Percentiles rank a stretch among this genome's conserved stretches.
These are phyloP conservation scores for Megalonaias nervosa DNA, from an alignment of 1,140 invertebrate species.

Conservation along the genomic window DNA sequence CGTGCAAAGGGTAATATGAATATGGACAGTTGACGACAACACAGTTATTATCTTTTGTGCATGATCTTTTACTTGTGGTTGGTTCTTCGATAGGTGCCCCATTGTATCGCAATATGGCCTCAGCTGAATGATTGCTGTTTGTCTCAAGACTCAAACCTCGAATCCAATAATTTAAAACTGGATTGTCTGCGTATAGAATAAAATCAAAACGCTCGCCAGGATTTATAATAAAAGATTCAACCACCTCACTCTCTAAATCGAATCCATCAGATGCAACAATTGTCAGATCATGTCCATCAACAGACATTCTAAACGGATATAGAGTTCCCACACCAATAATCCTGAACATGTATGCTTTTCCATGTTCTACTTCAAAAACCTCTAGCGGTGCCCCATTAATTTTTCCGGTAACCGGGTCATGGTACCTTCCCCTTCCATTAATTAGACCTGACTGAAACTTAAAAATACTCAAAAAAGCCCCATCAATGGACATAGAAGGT, in stretches of 20 bases:
- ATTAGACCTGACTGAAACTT: constrained; percentile 58
- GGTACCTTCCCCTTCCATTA: constrained; percentile 61
- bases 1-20: constrained; percentile 45
- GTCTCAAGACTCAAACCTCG: constrained; percentile 73
- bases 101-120: constrained; percentile 85
- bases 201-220: constrained; percentile 90
- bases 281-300: constrained; percentile 86
- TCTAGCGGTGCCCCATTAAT: constrained; percentile 56
- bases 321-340: constrained; percentile 53
- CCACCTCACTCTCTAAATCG: constrained; percentile 81
- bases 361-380: constrained; percentile 43
- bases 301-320: constrained; percentile 75
- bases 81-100: constrained; percentile 76
- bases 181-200: constrained; percentile 81
- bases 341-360: constrained; percentile 54
- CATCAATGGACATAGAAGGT: constrained; percentile 35
- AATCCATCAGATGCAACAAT: constrained; percentile 87
- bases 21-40: constrained; percentile 59
- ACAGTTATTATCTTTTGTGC: constrained; percentile 38
- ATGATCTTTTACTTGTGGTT: constrained; percentile 65
- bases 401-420: constrained; percentile 25
- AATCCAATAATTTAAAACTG: constrained; percentile 86
- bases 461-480: constrained; percentile 44
- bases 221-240: constrained; percentile 57
- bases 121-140: constrained; percentile 33